Evolutionary conservation across 2,113 vertebrate species (phyloP).

Genomic region (Pituophis catenifer): DNA sequence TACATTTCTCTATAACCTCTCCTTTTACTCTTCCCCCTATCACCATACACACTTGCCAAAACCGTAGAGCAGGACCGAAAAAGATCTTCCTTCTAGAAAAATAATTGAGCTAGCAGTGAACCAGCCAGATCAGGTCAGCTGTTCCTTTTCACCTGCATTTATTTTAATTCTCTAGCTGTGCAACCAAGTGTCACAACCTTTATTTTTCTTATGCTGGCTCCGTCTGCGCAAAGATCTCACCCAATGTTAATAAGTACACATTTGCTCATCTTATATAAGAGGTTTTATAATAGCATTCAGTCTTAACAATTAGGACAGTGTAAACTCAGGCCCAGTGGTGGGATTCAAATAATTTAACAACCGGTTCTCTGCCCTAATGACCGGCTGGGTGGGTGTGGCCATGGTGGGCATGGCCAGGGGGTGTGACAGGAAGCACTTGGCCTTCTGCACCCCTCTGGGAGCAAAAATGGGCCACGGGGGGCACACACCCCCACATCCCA

Average conservation of each 20-base stretch:
- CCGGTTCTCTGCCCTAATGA: too few relatives aligned
- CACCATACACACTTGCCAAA: neutral
- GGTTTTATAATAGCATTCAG: neutral
- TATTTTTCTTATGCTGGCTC: neutral
- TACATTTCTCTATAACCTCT: neutral
- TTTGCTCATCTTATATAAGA: neutral
- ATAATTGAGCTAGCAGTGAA: neutral
- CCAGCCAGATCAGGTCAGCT: neutral
- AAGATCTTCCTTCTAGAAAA: neutral
- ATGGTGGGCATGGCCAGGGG: too few relatives aligned
- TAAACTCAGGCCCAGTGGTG: neutral
- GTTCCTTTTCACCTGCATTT: neutral
- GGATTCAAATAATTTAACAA: too few relatives aligned
- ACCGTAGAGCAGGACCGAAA: neutral
- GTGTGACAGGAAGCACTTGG: too few relatives aligned
- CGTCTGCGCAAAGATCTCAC: neutral
- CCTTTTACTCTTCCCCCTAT: neutral
- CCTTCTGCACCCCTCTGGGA: too few relatives aligned
- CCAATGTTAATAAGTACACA: neutral
- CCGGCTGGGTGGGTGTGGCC: too few relatives aligned
- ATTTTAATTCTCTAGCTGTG: neutral
- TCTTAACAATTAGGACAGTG: neutral
- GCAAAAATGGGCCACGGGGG: too few relatives aligned
- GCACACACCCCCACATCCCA: rapidly evolving
- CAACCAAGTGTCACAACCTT: neutral